Evolutionary conservation across 1,140 invertebrate species (phyloP).

Genomic region (Caenorhabditis inopinata): DNA sequence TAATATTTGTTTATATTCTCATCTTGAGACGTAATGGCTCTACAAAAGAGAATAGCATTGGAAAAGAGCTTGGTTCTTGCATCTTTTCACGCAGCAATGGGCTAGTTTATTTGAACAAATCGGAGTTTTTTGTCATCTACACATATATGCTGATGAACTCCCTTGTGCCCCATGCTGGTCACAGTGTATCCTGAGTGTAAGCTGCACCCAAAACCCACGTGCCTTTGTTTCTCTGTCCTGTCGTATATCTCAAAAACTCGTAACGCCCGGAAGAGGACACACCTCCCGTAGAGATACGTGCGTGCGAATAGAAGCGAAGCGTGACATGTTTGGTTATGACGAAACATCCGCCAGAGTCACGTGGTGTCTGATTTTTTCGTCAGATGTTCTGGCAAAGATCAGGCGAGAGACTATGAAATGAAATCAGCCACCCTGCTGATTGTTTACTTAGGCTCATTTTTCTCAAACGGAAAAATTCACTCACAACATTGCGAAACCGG

Average conservation of each 20-base stretch:
- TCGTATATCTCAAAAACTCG: neutral
- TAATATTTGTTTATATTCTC: neutral
- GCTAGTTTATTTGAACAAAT: constrained; percentile 28
- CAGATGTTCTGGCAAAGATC: constrained; percentile 15
- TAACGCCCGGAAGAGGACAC: neutral
- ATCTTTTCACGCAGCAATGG: neutral
- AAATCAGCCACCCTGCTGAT: too few relatives aligned
- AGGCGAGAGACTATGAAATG: neutral
- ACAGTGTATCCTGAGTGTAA: constrained; percentile 26
- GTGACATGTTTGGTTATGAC: constrained; percentile 19
- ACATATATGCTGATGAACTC: neutral
- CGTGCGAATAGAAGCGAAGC: constrained; percentile 1
- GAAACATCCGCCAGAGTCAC: constrained; percentile 26
- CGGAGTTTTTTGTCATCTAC: neutral
- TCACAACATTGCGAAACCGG: too few relatives aligned
- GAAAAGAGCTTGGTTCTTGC: neutral
- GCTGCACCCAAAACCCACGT: constrained; percentile 14
- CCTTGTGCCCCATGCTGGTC: neutral
- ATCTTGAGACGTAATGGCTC: neutral
- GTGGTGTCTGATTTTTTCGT: constrained; percentile 21
- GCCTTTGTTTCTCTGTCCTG: constrained; percentile 1
- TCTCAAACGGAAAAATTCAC: too few relatives aligned
- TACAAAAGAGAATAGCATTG: neutral
- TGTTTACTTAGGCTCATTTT: too few relatives aligned
- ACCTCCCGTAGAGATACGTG: neutral